Conservation (phyloP, 2,888 invertebrate species). For the Pseudeuparius sepicola region DNA sequence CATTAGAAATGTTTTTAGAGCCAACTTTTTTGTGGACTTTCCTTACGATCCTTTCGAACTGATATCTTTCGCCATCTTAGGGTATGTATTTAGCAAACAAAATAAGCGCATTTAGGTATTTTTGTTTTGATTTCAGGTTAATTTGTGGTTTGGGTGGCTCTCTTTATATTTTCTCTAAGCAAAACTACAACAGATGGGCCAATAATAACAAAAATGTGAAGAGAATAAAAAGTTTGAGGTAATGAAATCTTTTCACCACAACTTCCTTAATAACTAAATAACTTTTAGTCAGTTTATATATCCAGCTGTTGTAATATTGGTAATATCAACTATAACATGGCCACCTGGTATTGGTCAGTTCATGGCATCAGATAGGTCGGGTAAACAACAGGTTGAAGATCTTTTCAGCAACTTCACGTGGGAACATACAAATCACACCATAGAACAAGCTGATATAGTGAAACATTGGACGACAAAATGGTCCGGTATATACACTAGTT, state of each 20-base stretch:
- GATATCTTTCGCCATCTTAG: conserved; percentile 82
- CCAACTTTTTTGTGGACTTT: conserved; percentile 82
- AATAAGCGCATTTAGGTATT: not conserved
- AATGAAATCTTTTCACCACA: too few relatives aligned
- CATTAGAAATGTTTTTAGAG: conserved; percentile 84
- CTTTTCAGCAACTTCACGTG: conserved; percentile 96
- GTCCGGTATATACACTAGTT: conserved; percentile 76
- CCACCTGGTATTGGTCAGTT: conserved; percentile 72
- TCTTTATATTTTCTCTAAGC: conserved; percentile 81
- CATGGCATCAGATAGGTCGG: conserved; percentile 40
- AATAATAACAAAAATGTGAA: conserved; percentile 36
- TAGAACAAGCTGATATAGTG: conserved; percentile 74
- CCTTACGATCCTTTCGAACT: conserved; percentile 95
- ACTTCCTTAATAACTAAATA: too few relatives aligned
- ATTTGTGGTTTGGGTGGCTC: conserved; percentile 79
- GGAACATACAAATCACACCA: conserved; percentile 68
- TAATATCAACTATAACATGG: conserved; percentile 75
- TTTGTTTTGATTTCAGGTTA: conserved; percentile 47
- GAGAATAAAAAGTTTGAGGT: conserved; percentile 84
- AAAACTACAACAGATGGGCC: conserved; percentile 38
- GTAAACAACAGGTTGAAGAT: conserved; percentile 48
- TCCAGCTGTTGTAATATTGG: conserved; percentile 76
- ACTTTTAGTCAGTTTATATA: conserved; percentile 59
- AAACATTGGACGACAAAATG: conserved; percentile 78
- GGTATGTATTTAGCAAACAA: conserved; percentile 44